Base-by-base conservation (phyloP, 2,888 invertebrate species). In the Resseliella maxima region DNA sequence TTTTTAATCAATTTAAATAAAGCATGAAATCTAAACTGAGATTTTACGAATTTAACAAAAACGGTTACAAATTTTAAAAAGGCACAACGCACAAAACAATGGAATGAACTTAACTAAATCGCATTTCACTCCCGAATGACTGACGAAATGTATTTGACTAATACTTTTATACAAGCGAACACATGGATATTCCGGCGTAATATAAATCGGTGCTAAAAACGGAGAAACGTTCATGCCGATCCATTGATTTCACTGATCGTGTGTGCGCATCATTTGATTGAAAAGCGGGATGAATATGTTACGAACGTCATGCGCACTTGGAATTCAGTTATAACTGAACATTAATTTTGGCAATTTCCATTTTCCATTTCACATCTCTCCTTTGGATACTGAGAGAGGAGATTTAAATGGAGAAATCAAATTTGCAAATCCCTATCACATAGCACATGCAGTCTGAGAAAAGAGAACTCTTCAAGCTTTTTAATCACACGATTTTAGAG, bases 261-360 rank as follows among this genome's bases (percentile, higher is more conserved):
- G 72, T 72, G 31, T 72, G 72, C 31, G 72, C 72, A 72, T 72
- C 72, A 72, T 72, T 72, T 72, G 72, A 72, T 72, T 72, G 27
- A 35, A 72, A 72, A 72, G 72, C 72, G 72, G 72, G 72, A 72
- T 72, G 72, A 72, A 72, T 31, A 31, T 31, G 72, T 27, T 72
- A 2, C 31, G 72, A 5, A 35, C 72, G 72, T 72, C 72, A 72
- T 72, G 72, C 72, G 72, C 72, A 72, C 15, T 72, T 15, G 12
- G 15, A 31, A 72, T 24, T n/a, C 59, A n/a, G 10, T 6, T 24
- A 50, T 18, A 50, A n/a, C n/a, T n/a, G n/a, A 3, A 59, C 50
- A 15, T 35, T 27, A 15, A 59, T 72, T 72, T 72, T 72, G 31
- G 12, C 27, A 31, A 12, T 72, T 72, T n/a, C 15, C 72, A 72